Conservation (phyloP, 2,888 invertebrate species). For the Tetragnatha montana region DNA sequence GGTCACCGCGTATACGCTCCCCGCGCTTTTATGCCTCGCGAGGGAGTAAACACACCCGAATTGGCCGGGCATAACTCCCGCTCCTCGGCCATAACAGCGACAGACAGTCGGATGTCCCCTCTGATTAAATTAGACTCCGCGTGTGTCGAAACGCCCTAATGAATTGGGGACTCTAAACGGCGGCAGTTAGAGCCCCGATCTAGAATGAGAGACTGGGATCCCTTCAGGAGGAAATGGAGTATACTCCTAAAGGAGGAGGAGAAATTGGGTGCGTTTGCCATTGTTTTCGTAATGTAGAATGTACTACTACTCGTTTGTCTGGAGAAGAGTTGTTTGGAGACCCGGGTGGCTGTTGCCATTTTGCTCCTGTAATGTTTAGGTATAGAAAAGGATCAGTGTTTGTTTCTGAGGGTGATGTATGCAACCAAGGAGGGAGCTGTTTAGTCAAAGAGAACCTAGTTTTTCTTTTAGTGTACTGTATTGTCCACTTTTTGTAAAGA, state of each 20-base stretch:
- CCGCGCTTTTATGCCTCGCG: constrained; percentile 28
- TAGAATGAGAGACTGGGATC: too few species aligned
- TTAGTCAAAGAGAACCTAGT: too few species aligned
- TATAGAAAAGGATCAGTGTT: too few species aligned
- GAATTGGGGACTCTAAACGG: constrained; percentile 50
- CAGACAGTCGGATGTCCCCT: constrained; percentile 52
- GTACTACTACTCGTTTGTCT: too few species aligned
- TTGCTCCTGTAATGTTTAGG: too few species aligned
- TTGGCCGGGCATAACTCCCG: constrained; percentile 39
- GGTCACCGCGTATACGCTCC: constrained; percentile 18
- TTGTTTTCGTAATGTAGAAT: not conserved
- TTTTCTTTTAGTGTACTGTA: too few species aligned
- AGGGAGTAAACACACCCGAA: constrained; percentile 37
- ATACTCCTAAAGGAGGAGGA: not conserved
- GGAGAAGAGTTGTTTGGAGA: too few species aligned
- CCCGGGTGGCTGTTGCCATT: too few species aligned
- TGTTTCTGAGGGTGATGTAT: too few species aligned
- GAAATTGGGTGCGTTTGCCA: not conserved
- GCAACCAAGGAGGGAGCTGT: too few species aligned
- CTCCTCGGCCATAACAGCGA: constrained; percentile 54
- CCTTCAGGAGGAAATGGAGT: not conserved
- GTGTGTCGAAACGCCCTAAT: constrained; percentile 1
- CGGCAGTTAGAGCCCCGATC: not conserved
- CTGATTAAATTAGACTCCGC: constrained; percentile 66
- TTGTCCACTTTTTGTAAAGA: too few species aligned